Percentiles rank a stretch among this genome's conserved stretches.
Evolutionary conservation across 2,113 vertebrate genomes (phyloP).

Genomic region (Carlito syrichta): DNA sequence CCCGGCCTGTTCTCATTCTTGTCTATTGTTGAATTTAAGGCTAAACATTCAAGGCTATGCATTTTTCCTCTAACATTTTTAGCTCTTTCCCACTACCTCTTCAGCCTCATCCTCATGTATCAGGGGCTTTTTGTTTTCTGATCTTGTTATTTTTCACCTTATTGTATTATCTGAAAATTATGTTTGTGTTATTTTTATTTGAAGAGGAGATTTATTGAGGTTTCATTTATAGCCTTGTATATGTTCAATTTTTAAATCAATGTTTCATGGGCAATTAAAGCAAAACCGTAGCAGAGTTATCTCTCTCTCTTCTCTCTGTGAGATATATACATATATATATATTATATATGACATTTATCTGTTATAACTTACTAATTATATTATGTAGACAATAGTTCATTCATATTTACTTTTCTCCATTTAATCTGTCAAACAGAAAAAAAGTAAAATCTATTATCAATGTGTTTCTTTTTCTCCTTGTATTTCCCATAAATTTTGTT

Average conservation of each 20-base stretch:
- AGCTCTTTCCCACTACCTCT: not conserved
- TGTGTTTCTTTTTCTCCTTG: not conserved
- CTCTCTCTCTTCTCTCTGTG: not conserved
- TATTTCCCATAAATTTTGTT: not conserved
- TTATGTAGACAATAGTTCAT: not conserved
- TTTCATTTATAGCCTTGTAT: not conserved
- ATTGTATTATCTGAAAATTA: not conserved
- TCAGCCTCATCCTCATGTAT: not conserved
- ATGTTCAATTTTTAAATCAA: not conserved
- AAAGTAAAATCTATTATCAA: not conserved
- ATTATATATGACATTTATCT: not conserved
- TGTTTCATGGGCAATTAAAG: not conserved
- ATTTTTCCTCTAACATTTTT: not conserved
- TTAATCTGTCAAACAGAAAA: constrained; percentile 17
- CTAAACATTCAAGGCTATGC: not conserved
- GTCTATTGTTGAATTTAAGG: not conserved
- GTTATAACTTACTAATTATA: not conserved
- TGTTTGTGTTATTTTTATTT: not conserved
- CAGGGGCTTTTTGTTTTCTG: not conserved
- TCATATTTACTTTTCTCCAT: not conserved
- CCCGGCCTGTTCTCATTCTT: not conserved
- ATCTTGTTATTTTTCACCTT: not conserved
- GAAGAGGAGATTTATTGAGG: not conserved
- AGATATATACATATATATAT: not conserved
- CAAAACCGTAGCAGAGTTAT: not conserved